Evolutionary conservation across 2,888 invertebrate genomes (phyloP), one percentile per base, ranked within the genome.

Genomic region (Polyploca ridens): DNA sequence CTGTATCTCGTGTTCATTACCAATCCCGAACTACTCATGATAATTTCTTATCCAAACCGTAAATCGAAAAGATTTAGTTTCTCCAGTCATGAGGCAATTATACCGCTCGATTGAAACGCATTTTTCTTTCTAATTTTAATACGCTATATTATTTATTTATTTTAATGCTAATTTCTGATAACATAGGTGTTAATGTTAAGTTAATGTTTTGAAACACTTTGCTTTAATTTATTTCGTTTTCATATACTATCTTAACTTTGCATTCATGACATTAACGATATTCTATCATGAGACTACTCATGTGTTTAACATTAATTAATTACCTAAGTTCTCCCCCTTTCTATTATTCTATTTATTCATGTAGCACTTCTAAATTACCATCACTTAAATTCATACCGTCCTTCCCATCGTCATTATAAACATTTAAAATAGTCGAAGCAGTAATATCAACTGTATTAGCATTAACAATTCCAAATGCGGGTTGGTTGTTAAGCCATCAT

Each of bases 391-490:
- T 60, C 10, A 19, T 54, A 33, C 27, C 41, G 11, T 41, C 19
- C 16, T 11, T 41, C 7, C 2, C 13, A 41, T 38, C 10, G 41
- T 41, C 5, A 41, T 41, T 41, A 38, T 41, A 41, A 41, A 13
- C 35, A 5, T 59, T 16, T 19, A 19, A 35, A 33, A 38, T 16
- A 5, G 19, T 41, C 44, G 10, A 27, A 64, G 62, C 63, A 64
- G 65, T 58, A 66, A 66, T 68, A 64, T 66, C 65, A 63, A 58
- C 66, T 46, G 5, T 46, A 68, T 62, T 65, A 66, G 64, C 67
- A 65, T 64, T 35, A 54, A 62, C 44, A 64, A 66, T 41, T 41
- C 13, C 41, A 46, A 38, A 74, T 74, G 71, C 74, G 69, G 67
- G 69, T 60, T 27, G 27, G 62, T 64, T 60, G 67, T 62, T 65